Percentiles rank a stretch among this genome's conserved stretches.
Conservation (phyloP, 2,888 invertebrate genomes). For the Idaea biselata region DNA sequence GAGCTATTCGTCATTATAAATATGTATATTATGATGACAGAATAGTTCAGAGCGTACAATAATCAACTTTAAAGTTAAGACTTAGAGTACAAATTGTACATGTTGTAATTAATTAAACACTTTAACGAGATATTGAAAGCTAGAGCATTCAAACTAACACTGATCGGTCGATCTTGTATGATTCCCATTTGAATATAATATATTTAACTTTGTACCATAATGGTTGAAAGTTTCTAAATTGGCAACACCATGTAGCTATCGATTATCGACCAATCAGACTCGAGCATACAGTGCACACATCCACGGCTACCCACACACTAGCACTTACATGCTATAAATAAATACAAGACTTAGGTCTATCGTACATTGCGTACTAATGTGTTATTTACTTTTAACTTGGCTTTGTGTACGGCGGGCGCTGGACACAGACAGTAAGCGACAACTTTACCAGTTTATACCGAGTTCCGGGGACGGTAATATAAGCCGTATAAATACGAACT, state of each 20-base stretch:
- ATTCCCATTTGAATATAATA: not conserved
- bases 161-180: not conserved
- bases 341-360: constrained; percentile 1
- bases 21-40: not conserved
- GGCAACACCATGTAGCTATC: not conserved
- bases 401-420: not conserved
- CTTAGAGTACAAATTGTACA: not conserved
- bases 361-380: not conserved
- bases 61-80: not conserved
- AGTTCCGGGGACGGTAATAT: no score
- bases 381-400: not conserved
- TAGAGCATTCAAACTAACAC: not conserved
- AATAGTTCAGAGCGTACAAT: not conserved
- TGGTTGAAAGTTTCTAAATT: not conserved
- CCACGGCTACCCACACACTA: constrained; percentile 2
- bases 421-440: not conserved
- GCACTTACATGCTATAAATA: constrained; percentile 3
- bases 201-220: not conserved
- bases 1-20: not conserved
- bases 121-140: not conserved
- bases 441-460: no score
- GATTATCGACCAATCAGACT: not conserved
- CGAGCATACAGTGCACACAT: not conserved
- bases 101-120: not conserved
- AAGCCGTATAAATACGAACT: no score